Evolutionary conservation across 2,113 vertebrate species (phyloP).

Genomic region (Laticauda laticaudata): DNA sequence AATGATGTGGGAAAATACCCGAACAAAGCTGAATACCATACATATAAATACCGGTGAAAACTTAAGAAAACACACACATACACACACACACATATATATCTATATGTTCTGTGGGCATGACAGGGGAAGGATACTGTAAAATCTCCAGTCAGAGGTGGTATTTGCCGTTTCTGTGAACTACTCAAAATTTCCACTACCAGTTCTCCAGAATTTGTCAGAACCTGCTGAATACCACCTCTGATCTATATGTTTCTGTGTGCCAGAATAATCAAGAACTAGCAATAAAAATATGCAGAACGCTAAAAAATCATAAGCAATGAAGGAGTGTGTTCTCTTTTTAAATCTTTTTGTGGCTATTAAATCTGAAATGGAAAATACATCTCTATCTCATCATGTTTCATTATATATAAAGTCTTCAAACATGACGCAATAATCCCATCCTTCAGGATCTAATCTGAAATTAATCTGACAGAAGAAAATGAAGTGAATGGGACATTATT

Average conservation of each 20-base stretch:
- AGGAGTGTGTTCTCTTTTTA: conserved; percentile 59
- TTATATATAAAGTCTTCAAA: conserved; percentile 68
- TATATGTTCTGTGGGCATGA: too few relatives aligned
- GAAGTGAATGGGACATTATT: conserved; percentile 56
- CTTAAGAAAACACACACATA: too few relatives aligned
- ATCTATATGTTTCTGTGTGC: not conserved
- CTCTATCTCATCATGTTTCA: conserved; percentile 57
- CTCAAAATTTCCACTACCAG: too few relatives aligned
- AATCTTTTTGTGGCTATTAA: conserved; percentile 54
- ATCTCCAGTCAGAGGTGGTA: too few relatives aligned
- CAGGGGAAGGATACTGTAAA: too few relatives aligned
- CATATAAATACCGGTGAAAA: too few relatives aligned
- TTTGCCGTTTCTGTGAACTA: too few relatives aligned
- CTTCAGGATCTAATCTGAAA: conserved; percentile 69
- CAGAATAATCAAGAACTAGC: conserved; percentile 54
- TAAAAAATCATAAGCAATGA: conserved; percentile 12
- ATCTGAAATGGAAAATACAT: conserved; percentile 56
- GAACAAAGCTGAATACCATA: too few relatives aligned
- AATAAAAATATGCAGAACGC: conserved; percentile 47
- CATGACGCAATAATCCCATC: conserved; percentile 63
- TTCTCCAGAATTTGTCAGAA: too few relatives aligned
- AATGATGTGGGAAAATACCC: too few relatives aligned
- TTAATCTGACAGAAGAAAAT: conserved; percentile 65
- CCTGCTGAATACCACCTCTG: too few relatives aligned
- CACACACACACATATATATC: too few relatives aligned